Conservation (phyloP, 1,140 invertebrate genomes). For the Drosophila azteca region DNA sequence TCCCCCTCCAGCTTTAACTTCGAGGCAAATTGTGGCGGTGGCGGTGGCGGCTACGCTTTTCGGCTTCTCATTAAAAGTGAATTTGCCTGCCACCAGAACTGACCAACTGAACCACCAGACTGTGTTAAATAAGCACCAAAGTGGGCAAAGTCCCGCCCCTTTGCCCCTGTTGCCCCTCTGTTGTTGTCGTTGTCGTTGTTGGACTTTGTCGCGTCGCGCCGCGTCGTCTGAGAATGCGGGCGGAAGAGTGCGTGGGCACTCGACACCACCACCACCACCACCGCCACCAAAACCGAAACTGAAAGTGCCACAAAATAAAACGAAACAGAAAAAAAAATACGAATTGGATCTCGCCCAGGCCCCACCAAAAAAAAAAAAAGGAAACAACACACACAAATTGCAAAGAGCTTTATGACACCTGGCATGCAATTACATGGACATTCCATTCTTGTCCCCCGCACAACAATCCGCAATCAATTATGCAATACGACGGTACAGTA, state of each 20-base stretch:
- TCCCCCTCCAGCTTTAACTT: conserved; percentile 1
- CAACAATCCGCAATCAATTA: conserved; percentile 39
- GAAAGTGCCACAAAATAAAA: conserved; percentile 35
- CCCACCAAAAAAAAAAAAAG: neutral
- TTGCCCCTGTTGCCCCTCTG: neutral
- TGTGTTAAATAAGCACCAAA: conserved; percentile 14
- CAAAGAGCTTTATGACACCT: conserved; percentile 52
- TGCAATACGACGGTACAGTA: conserved; percentile 34
- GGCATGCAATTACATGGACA: conserved; percentile 58
- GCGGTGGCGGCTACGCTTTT: conserved; percentile 39
- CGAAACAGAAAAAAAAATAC: too few species aligned
- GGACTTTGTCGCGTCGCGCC: too few species aligned
- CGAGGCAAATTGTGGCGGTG: conserved; percentile 20
- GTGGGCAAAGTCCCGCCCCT: neutral
- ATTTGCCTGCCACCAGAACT: conserved; percentile 43
- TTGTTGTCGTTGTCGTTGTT: neutral
- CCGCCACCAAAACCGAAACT: conserved; percentile 14
- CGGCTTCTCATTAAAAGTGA: conserved; percentile 58
- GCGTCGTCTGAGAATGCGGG: conserved; percentile 67
- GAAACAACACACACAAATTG: conserved; percentile 16
- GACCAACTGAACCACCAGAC: conserved; percentile 20
- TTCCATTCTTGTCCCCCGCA: conserved; percentile 52
- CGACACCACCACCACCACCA: too few species aligned
- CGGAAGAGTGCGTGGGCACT: conserved; percentile 17
- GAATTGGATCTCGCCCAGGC: too few species aligned